A percentile compares a stretch with the other conserved stretches of the same genome.
phyloP scores from a whole-genome alignment of 92 coral and sea anemone genomes.

The Porites evermanni region DNA sequence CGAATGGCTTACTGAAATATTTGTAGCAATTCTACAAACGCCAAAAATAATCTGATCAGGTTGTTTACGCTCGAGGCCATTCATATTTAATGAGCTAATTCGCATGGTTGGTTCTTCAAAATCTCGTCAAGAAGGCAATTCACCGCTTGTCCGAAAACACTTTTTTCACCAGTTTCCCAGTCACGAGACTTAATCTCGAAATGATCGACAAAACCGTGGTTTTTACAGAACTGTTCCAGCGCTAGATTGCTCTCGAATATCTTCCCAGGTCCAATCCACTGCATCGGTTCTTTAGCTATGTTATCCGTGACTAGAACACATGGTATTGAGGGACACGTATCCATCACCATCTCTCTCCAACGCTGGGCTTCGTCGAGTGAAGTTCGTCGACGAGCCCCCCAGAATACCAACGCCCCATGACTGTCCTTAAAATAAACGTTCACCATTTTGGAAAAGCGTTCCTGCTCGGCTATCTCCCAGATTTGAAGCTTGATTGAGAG shows the following conservation, averaged over 20 bases:
- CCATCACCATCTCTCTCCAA: conserved; percentile 60
- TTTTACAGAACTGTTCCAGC: conserved; percentile 69
- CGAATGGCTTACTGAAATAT: too few species aligned
- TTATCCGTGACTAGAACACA: conserved; percentile 77
- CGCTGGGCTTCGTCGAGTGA: conserved; percentile 62
- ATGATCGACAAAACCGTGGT: conserved; percentile 67
- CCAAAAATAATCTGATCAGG: background rate
- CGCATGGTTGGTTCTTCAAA: conserved; percentile 23
- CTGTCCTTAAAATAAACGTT: conserved; percentile 49
- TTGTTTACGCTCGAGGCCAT: background rate
- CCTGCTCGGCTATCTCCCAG: conserved; percentile 78
- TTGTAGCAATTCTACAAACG: background rate
- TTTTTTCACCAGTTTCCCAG: conserved; percentile 69
- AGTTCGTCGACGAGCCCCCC: conserved; percentile 71
- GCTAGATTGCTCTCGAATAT: conserved; percentile 61
- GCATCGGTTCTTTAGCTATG: conserved; percentile 42
- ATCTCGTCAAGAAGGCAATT: conserved; percentile 37
- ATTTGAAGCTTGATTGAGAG: conserved; percentile 53
- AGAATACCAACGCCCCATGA: conserved; percentile 74
- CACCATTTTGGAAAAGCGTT: conserved; percentile 28
- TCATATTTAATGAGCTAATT: background rate
- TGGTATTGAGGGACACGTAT: conserved; percentile 48
- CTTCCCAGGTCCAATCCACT: conserved; percentile 71
- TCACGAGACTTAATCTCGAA: conserved; percentile 76
- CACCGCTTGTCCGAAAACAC: conserved; percentile 78